These are phyloP conservation scores for Mesorhabditis spiculigera DNA, from an alignment of 2,888 invertebrate species.

Conservation along the genomic window DNA sequence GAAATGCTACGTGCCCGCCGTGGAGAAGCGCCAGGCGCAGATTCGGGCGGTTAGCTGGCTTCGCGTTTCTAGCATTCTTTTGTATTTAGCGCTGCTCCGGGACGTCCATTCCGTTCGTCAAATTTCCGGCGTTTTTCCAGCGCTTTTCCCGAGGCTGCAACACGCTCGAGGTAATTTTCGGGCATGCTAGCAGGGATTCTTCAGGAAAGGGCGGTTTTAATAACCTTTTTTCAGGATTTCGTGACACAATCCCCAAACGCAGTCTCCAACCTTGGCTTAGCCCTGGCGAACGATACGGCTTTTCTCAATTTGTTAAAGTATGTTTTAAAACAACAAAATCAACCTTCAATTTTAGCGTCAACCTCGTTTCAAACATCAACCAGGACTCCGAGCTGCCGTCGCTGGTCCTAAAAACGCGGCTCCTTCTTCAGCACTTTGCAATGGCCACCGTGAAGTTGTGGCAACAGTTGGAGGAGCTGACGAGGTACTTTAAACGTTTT, in stretches of 20 bases:
- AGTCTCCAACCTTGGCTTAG: slow-evolving; percentile 33
- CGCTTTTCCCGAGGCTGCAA: slow-evolving; percentile 39
- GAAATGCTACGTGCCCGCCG: slow-evolving; percentile 50
- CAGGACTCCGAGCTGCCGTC: slow-evolving; percentile 49
- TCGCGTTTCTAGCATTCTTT: not conserved
- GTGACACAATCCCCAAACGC: slow-evolving; percentile 16
- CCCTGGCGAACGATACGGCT: slow-evolving; percentile 45
- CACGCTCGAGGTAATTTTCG: too few relatives aligned
- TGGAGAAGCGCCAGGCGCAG: slow-evolving; percentile 27
- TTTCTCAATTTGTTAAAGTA: slow-evolving; percentile 50
- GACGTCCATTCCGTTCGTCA: slow-evolving; percentile 35
- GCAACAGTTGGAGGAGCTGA: slow-evolving; percentile 30
- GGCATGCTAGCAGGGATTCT: too few relatives aligned
- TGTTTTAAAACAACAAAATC: not conserved
- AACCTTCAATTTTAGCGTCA: slow-evolving; percentile 19
- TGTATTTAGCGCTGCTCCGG: slow-evolving; percentile 39
- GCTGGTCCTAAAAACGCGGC: slow-evolving; percentile 52
- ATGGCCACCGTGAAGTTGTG: slow-evolving; percentile 53
- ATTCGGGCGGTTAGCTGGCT: slow-evolving; percentile 21
- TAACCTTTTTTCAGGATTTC: slow-evolving; percentile 29
- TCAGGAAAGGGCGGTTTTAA: too few relatives aligned
- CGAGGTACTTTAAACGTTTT: slow-evolving; percentile 8
- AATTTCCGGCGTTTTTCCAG: slow-evolving; percentile 46
- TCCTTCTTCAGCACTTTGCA: slow-evolving; percentile 54
- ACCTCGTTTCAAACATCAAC: slow-evolving; percentile 36